Evolutionary conservation across 2,113 vertebrate species (phyloP).

Genomic region (Leuciscus idus): DNA sequence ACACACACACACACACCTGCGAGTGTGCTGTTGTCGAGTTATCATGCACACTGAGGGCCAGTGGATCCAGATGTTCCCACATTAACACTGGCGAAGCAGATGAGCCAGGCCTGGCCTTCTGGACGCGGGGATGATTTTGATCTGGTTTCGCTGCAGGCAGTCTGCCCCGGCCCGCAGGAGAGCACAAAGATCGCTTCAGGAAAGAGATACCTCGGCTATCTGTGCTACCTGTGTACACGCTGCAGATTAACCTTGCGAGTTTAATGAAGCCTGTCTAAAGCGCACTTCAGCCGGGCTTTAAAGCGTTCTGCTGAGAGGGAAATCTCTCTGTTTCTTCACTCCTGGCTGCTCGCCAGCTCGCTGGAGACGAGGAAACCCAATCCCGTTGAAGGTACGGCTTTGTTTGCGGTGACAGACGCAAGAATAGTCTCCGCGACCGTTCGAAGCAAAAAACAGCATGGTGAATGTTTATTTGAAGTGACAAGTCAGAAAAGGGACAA

Average conservation of each 20-base stretch:
- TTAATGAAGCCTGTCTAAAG: slow-evolving; percentile 79
- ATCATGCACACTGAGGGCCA: slow-evolving; percentile 20
- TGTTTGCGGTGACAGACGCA: slow-evolving; percentile 70
- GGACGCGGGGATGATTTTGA: slow-evolving; percentile 55
- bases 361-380: slow-evolving; percentile 73
- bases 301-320: slow-evolving; percentile 63
- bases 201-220: slow-evolving; percentile 72
- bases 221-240: slow-evolving; percentile 57
- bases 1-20: slow-evolving; percentile 12
- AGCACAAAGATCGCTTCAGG: slow-evolving; percentile 71
- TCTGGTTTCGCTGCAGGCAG: slow-evolving; percentile 65
- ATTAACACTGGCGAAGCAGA: slow-evolving; percentile 35
- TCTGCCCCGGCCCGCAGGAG: slow-evolving; percentile 56
- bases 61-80: slow-evolving; percentile 50
- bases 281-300: slow-evolving; percentile 74
- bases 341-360: slow-evolving; percentile 73
- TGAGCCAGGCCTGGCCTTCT: slow-evolving; percentile 47
- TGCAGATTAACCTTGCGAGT: slow-evolving; percentile 78
- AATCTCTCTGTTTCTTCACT: slow-evolving; percentile 62
- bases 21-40: slow-evolving; percentile 39
- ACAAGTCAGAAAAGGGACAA: slow-evolving; percentile 18
- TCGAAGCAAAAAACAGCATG: not conserved
- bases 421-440: slow-evolving; percentile 49
- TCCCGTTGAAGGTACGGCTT: slow-evolving; percentile 76
- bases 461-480: slow-evolving; percentile 31